Evolutionary conservation across 2,797 vertebrate genomes (phyloP), one percentile per base, ranked within the genome.

Genomic region (Melanotaenia trifasciata): DNA sequence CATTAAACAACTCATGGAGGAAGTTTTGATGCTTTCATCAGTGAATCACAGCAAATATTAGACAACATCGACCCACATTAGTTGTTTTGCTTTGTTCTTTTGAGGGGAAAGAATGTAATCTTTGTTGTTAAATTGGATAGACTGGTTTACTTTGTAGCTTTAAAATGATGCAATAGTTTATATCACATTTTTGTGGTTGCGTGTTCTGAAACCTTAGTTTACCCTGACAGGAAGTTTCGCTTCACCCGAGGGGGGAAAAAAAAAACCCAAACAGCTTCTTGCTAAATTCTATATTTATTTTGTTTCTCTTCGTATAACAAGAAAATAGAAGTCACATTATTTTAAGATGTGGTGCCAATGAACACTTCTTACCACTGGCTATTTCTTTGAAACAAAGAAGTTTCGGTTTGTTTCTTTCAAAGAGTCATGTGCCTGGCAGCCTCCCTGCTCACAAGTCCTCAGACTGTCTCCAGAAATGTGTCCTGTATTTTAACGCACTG

Each of bases 381-480:
- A 33, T 64, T 67, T 66, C 64, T 14, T 68, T 0, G 0, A 30
- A 35, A 78, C 74, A 86, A 79, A 80, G 72, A 61, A 0, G 33
- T 79, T 61, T 64, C 61, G 57, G 45, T 75, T 32, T 8, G 1
- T 58, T 38, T 32, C 61, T 47, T 22, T 43, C 28, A 35, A 22
- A 13, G 45, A 11, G 0, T 84, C 84, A 80, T 84, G 86, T 62
- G 80, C 62, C 65, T 33, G 45, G 58, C 32, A 51, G 61, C 36
- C 60, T 43, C 20, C 10, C 45, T 14, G 40, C 75, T 78, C 66
- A 71, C 57, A 67, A 78, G 84, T 8, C 5, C 51, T 30, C 56
- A 30, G 73, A 67, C 64, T 22, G 66, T 80, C 79, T 83, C 58
- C 56, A 82, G 70, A 81, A 78, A 70, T 53, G 33, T 14, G 11